Evolutionary conservation across 35 echinoderm and acorn worm species (phyloP).

Genomic region (Ptychodera flava): DNA sequence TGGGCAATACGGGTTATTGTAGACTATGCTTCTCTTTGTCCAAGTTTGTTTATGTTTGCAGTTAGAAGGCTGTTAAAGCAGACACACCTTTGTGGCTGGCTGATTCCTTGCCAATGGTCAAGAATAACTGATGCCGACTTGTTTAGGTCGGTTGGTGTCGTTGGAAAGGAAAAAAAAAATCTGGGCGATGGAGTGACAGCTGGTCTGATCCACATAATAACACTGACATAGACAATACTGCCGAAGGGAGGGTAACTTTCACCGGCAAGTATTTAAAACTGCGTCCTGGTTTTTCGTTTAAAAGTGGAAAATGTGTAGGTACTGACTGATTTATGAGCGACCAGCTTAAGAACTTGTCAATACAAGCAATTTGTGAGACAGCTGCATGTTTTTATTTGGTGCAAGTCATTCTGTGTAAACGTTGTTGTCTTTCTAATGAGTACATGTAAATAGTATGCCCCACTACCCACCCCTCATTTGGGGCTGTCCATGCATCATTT

Average conservation of each 20-base stretch:
- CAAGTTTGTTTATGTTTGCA: background rate
- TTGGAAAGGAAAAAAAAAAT: too few species aligned
- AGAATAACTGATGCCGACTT: background rate
- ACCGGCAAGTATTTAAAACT: too few species aligned
- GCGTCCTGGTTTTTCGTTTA: too few species aligned
- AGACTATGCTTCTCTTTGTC: background rate
- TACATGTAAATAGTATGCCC: background rate
- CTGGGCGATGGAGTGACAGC: too few species aligned
- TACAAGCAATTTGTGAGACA: background rate
- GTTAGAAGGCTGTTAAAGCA: background rate
- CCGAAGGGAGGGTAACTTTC: too few species aligned
- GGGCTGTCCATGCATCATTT: background rate
- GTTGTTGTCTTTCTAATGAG: background rate
- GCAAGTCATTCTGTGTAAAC: background rate
- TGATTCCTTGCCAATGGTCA: background rate
- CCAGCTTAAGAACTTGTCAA: background rate
- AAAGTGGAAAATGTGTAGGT: background rate
- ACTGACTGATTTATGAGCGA: background rate
- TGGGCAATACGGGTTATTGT: background rate
- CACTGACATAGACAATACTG: background rate
- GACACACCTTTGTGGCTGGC: background rate
- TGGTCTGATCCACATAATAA: background rate
- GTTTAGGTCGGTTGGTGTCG: background rate
- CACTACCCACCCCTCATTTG: background rate
- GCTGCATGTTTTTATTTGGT: background rate